Evolutionary conservation across 2,888 invertebrate species (phyloP), one percentile per base, ranked within the genome.

Genomic region (Xestia c-nigrum): DNA sequence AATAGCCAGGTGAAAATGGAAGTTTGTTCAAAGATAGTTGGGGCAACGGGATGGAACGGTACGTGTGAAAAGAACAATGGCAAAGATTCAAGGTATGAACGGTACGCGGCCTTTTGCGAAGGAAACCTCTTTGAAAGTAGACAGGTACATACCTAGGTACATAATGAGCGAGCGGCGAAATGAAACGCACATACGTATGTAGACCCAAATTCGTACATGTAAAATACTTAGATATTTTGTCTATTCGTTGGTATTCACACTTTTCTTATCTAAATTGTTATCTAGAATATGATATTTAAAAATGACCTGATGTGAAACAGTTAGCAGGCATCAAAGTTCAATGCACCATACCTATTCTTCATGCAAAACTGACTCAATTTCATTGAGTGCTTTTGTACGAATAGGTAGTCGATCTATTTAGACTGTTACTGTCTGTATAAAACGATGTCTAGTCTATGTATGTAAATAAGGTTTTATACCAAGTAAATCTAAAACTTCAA

Each of bases 31-130:
- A 66, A 77, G 71, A 71, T 80, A 73, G 66, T 76, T 65, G 64
- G 21, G 40, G 59, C 70, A 66, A 64, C 31, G 3, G 31, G 31
- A 31, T 31, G 66, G 43, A 64, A 75, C 55, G 66, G 57, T 47
- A 75, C 64, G 79, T 71, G 68, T 71, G 75, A 74, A 83, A 72
- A 76, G 76, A 74, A 83, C 78, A 86, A 87, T 83, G 72, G 31
- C 52, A 74, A 67, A 63, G 43, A 73, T 71, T 59, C 43, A 63
- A 72, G 71, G 81, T 67, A 80, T 74, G 74, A 57, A 65, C 31
- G 72, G 43, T 16, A 76, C n/a, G 76, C 73, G 64, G 64, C 63
- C 81, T 83, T 76, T 67, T 63, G 47, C 38, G 52, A 55, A 72
- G 31, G 76, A 85, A 76, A 47, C 40, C 59, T 73, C 69, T 71